Percentiles rank a stretch among this genome's conserved stretches.
Conservation (phyloP, 2,888 invertebrate species). For the Drosophila lacicola region DNA sequence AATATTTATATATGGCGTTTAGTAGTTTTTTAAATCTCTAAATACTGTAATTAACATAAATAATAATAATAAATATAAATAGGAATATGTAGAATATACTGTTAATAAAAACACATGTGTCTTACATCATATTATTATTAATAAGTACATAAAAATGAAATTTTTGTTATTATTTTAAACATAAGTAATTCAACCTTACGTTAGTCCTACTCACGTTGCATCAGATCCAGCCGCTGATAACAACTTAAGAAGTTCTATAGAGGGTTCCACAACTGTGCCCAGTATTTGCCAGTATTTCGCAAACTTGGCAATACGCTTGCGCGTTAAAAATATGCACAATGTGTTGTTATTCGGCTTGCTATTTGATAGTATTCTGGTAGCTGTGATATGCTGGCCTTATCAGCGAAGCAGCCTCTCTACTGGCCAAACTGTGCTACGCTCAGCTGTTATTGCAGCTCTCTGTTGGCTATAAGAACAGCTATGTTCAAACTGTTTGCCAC, state of each 20-base stretch:
- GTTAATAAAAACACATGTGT: too few relatives aligned
- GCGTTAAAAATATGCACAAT: conserved; percentile 30
- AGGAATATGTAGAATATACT: too few relatives aligned
- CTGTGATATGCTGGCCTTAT: conserved; percentile 24
- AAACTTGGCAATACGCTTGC: conserved; percentile 49
- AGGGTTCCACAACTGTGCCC: conserved; percentile 25
- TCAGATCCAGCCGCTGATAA: neutral
- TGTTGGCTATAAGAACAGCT: conserved; percentile 50
- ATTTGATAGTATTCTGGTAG: conserved; percentile 1
- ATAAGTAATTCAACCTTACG: too few relatives aligned
- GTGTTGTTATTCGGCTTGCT: neutral
- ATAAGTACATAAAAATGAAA: too few relatives aligned
- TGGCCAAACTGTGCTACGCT: conserved; percentile 50
- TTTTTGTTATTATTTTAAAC: too few relatives aligned
- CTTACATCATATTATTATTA: too few relatives aligned
- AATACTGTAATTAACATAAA: too few relatives aligned
- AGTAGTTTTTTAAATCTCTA: too few relatives aligned
- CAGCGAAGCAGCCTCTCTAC: neutral
- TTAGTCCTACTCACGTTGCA: too few relatives aligned
- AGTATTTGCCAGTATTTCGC: conserved; percentile 42
- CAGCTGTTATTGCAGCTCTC: conserved; percentile 33
- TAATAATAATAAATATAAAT: too few relatives aligned
- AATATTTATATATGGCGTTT: too few relatives aligned
- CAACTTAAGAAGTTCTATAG: neutral
- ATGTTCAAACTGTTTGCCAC: conserved; percentile 35